Conservation (phyloP, 2,113 vertebrate genomes). For the Phocoena phocoena region DNA sequence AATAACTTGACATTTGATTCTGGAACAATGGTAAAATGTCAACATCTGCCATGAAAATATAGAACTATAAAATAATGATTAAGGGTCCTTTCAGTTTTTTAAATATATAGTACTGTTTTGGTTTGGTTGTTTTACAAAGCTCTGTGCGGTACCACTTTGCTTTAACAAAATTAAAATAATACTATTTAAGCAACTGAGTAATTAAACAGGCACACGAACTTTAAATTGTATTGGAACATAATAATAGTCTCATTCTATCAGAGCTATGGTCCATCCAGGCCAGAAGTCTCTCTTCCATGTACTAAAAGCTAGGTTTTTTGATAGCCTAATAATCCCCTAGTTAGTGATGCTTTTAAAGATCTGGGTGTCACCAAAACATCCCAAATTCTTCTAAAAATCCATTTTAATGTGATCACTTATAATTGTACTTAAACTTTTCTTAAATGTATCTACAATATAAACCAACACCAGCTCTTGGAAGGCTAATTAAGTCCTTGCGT, state of each 20-base stretch:
- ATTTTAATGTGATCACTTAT: constrained; percentile 20
- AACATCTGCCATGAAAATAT: constrained; percentile 81
- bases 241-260: background rate
- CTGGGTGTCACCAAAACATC: background rate
- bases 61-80: constrained; percentile 72
- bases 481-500: background rate
- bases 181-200: background rate
- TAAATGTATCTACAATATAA: constrained; percentile 22
- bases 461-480: background rate
- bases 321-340: background rate
- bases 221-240: background rate
- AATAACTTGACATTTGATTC: constrained; percentile 86
- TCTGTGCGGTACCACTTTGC: background rate
- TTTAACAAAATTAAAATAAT: background rate
- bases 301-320: background rate
- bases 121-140: constrained; percentile 19
- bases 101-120: constrained; percentile 28
- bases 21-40: constrained; percentile 82
- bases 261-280: background rate
- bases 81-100: constrained; percentile 43
- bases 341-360: background rate
- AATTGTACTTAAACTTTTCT: constrained; percentile 1
- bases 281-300: background rate
- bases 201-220: background rate
- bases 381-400: background rate